A percentile compares a stretch with the other conserved stretches of the same genome.
Evolutionary conservation across 2,888 invertebrate species (phyloP).

Genomic region (Linnaemya vulpina): DNA sequence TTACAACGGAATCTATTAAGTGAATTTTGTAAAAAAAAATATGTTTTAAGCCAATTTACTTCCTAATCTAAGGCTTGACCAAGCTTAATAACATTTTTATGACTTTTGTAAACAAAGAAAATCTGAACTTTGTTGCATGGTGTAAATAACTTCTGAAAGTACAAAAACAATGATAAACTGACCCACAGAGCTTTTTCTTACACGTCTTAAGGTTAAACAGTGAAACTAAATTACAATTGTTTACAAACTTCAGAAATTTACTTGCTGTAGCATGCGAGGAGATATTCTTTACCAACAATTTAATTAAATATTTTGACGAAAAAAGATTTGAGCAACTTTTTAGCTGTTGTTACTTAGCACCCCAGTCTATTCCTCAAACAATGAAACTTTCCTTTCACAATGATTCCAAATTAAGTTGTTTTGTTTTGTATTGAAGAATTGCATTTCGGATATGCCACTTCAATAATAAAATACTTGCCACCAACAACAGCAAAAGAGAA

Average conservation of each 20-base stretch:
- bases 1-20: no score
- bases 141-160: background rate
- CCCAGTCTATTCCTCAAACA: background rate
- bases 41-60: no score
- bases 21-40: no score
- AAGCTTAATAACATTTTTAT: no score
- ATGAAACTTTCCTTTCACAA: slow-evolving; percentile 52
- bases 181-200: background rate
- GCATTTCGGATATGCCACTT: slow-evolving; percentile 27
- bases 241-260: background rate
- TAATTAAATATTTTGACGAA: slow-evolving; percentile 51
- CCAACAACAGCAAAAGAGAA: slow-evolving; percentile 31
- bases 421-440: slow-evolving; percentile 47
- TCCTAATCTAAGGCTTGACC: no score
- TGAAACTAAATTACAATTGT: slow-evolving; percentile 2
- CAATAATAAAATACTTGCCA: slow-evolving; percentile 51
- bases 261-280: slow-evolving; percentile 31
- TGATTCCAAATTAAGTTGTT: slow-evolving; percentile 52
- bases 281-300: slow-evolving; percentile 29
- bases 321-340: slow-evolving; percentile 43
- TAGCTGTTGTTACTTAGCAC: background rate
- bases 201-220: background rate
- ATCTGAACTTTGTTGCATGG: no score
- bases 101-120: no score
- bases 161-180: background rate